Evolutionary conservation across 35 echinoderm and acorn worm genomes (phyloP).

Genomic region (Apostichopus japonicus): DNA sequence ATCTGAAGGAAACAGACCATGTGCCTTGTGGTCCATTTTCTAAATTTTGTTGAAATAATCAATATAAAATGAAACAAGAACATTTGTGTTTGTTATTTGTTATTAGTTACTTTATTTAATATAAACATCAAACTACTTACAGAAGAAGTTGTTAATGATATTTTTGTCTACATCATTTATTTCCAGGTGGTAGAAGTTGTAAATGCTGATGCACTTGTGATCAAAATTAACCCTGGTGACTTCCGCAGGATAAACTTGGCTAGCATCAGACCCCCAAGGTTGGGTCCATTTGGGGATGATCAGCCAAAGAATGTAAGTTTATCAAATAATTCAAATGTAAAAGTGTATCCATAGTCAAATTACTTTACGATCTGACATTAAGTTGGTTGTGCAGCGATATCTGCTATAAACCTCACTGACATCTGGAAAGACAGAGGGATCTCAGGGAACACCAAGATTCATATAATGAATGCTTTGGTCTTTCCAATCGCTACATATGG

Average conservation of each 20-base stretch:
- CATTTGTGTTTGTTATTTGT: neutral
- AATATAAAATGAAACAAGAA: too few relatives aligned
- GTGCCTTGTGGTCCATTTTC: too few relatives aligned
- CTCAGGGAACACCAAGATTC: too few relatives aligned
- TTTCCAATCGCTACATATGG: too few relatives aligned
- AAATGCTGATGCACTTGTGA: slow-evolving; percentile 92
- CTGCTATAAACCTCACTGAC: too few relatives aligned
- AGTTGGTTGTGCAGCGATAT: neutral
- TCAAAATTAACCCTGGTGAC: slow-evolving; percentile 74
- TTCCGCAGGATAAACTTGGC: slow-evolving; percentile 89
- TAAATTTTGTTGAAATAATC: too few relatives aligned
- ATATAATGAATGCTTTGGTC: too few relatives aligned
- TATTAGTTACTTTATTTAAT: too few relatives aligned
- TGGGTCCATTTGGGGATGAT: slow-evolving; percentile 70
- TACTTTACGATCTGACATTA: too few relatives aligned
- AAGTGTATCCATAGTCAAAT: too few relatives aligned
- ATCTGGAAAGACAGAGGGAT: too few relatives aligned
- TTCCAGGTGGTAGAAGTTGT: slow-evolving; percentile 92
- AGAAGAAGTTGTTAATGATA: neutral
- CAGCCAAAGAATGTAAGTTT: slow-evolving; percentile 69
- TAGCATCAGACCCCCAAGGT: slow-evolving; percentile 90
- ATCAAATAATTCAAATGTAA: neutral
- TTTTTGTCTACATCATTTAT: neutral
- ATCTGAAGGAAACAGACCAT: neutral
- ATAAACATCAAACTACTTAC: too few relatives aligned